A percentile compares a stretch with the other conserved stretches of the same genome.
These are phyloP conservation scores for Sylvicola cinctus DNA, from an alignment of 2,888 invertebrate genomes.

Conservation along the genomic window DNA sequence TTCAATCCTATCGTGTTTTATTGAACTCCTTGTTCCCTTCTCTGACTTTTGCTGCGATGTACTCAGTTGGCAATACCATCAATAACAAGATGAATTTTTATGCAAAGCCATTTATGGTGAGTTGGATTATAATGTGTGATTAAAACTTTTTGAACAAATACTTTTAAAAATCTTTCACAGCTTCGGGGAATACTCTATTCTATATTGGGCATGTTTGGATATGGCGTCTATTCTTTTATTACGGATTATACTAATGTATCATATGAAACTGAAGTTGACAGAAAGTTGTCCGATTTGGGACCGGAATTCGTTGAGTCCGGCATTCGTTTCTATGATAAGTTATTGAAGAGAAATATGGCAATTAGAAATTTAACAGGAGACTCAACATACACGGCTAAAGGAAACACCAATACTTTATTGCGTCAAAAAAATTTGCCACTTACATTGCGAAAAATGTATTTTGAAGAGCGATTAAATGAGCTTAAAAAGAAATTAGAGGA, in stretches of 20 bases:
- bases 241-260: constrained; percentile 41
- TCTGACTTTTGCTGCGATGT: constrained; percentile 28
- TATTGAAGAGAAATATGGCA: constrained; percentile 50
- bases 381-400: constrained; percentile 37
- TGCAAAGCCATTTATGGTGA: constrained; percentile 27
- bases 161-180: constrained; percentile 8
- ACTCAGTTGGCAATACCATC: constrained; percentile 28
- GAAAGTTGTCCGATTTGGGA: constrained; percentile 34
- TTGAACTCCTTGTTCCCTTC: constrained; percentile 33
- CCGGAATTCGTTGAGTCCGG: constrained; percentile 36
- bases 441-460: constrained; percentile 41
- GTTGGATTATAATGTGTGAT: constrained; percentile 13
- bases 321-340: constrained; percentile 52
- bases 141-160: background rate
- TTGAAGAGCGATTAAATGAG: constrained; percentile 32
- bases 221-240: constrained; percentile 37
- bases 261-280: constrained; percentile 42
- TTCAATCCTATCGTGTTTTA: constrained; percentile 34
- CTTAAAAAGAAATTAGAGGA: constrained; percentile 7
- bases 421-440: constrained; percentile 43
- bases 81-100: constrained; percentile 35
- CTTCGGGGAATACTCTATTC: constrained; percentile 29
- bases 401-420: constrained; percentile 46
- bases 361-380: constrained; percentile 44
- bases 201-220: constrained; percentile 32